Conservation (phyloP, 2,888 invertebrate species). For the Uloborus plumipes region DNA sequence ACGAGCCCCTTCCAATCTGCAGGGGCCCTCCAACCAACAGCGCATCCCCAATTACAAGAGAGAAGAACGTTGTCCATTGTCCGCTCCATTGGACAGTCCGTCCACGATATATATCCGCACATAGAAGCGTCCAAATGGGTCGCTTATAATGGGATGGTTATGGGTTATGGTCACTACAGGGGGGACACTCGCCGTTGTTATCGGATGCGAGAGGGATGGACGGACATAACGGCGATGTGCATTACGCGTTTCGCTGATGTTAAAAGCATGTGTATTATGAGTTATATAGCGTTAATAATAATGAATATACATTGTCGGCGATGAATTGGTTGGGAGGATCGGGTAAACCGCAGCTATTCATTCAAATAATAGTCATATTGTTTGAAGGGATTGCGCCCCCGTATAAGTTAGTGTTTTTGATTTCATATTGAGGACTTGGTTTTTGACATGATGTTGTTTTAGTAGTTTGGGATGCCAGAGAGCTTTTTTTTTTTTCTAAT, state of each 20-base stretch:
- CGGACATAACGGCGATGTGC: slow-evolving; percentile 28
- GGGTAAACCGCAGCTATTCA: no score
- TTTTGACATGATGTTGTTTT: no score
- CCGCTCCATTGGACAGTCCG: neutral
- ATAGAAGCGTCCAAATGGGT: neutral
- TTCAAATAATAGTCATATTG: no score
- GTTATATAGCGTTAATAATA: slow-evolving; percentile 60
- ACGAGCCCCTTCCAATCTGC: slow-evolving; percentile 35
- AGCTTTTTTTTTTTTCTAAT: no score
- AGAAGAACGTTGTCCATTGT: slow-evolving; percentile 45
- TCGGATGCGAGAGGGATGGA: slow-evolving; percentile 41
- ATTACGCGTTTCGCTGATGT: slow-evolving; percentile 41
- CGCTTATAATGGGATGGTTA: slow-evolving; percentile 50
- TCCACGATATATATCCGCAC: slow-evolving; percentile 3
- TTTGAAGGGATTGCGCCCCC: no score
- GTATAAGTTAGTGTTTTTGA: no score
- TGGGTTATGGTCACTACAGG: slow-evolving; percentile 60
- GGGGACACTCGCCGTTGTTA: slow-evolving; percentile 34
- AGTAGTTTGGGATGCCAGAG: no score
- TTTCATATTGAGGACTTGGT: no score
- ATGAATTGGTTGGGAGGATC: neutral
- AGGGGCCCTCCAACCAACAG: slow-evolving; percentile 1
- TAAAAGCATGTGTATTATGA: slow-evolving; percentile 48
- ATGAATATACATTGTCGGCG: slow-evolving; percentile 22
- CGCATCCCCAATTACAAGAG: slow-evolving; percentile 39